phyloP scores from a whole-genome alignment of 2,113 vertebrate genomes.

The Falco punctatus region DNA sequence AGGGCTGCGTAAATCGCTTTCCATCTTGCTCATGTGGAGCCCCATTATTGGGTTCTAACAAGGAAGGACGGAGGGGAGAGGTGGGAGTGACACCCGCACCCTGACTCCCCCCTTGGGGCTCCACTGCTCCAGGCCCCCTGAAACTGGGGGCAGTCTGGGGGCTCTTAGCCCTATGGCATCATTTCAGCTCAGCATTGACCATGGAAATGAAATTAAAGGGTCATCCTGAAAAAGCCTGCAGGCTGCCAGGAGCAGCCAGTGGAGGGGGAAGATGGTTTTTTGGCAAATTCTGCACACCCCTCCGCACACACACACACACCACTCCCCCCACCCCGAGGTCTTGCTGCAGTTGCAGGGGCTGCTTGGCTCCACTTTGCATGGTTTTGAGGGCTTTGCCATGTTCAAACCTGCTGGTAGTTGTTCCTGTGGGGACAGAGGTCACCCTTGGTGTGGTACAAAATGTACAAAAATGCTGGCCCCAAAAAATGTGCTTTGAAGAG shows the following conservation, averaged over 20 bases:
- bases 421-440: not conserved
- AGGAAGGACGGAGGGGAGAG: too few relatives aligned
- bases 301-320: too few relatives aligned
- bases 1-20: not conserved
- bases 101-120: not conserved
- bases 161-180: not conserved
- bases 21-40: rapidly evolving
- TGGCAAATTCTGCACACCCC: too few relatives aligned
- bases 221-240: not conserved
- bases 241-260: not conserved
- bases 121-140: rapidly evolving
- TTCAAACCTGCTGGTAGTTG: not conserved
- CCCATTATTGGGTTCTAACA: rapidly evolving
- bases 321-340: too few relatives aligned
- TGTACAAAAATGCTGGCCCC: not conserved
- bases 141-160: rapidly evolving
- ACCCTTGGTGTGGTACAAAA: rapidly evolving
- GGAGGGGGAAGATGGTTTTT: not conserved
- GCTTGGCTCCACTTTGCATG: rapidly evolving
- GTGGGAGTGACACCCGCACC: not conserved
- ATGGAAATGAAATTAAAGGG: not conserved
- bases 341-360: not conserved
- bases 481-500: rapidly evolving
- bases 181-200: rapidly evolving
- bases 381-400: rapidly evolving